Evolutionary conservation across 1,140 invertebrate species (phyloP).

Genomic region (Papilio aristodemus): DNA sequence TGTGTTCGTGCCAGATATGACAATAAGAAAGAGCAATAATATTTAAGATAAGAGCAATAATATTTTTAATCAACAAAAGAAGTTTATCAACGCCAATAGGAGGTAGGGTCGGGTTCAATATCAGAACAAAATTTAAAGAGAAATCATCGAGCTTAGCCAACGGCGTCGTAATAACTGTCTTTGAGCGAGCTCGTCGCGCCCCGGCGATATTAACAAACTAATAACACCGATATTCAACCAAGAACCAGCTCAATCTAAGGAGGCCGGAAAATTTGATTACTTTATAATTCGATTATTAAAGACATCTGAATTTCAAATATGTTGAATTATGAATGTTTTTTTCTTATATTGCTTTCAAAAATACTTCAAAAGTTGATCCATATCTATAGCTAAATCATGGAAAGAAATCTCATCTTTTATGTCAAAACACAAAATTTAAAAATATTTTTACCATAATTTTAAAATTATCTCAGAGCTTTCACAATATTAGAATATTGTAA

Average conservation of each 20-base stretch:
- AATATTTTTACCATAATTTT: too few relatives aligned
- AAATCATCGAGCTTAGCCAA: constrained; percentile 11
- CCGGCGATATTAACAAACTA: constrained; percentile 13
- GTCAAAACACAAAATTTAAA: too few relatives aligned
- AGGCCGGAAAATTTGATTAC: constrained; percentile 19
- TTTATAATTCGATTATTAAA: constrained; percentile 9
- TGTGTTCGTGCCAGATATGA: too few relatives aligned
- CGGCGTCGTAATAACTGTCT: constrained; percentile 3
- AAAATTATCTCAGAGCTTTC: too few relatives aligned
- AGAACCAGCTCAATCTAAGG: constrained; percentile 10
- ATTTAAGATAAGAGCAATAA: too few relatives aligned
- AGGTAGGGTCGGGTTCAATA: neutral
- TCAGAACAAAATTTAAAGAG: constrained; percentile 12
- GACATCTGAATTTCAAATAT: constrained; percentile 13
- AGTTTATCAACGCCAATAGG: neutral
- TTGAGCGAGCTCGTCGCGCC: neutral
- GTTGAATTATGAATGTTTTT: neutral
- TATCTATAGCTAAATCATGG: too few relatives aligned
- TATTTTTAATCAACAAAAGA: neutral
- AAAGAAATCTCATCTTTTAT: too few relatives aligned
- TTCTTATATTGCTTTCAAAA: neutral
- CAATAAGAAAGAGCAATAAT: too few relatives aligned
- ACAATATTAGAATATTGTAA: too few relatives aligned
- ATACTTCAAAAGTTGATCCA: too few relatives aligned
- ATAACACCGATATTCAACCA: constrained; percentile 16